Evolutionary conservation across 2,113 vertebrate species (phyloP).

Genomic region (Syrrhaptes paradoxus): DNA sequence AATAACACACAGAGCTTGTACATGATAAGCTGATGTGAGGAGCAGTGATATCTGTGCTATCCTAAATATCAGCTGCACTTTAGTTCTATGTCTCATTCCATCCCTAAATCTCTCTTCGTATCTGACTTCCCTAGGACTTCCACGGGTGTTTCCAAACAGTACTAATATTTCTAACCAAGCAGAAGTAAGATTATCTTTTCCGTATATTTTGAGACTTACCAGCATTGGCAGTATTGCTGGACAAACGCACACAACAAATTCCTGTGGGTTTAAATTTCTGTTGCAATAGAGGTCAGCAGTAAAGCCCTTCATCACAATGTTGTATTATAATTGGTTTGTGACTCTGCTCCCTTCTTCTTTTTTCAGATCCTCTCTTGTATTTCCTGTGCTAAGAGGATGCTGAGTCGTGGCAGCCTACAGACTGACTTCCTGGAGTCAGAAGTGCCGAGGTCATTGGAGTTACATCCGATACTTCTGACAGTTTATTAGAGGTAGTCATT

Average conservation of each 20-base stretch:
- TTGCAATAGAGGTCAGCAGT: neutral
- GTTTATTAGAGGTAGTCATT: neutral
- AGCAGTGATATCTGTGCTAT: neutral
- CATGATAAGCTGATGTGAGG: neutral
- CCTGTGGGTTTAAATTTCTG: neutral
- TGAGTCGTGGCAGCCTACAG: neutral
- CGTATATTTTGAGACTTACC: neutral
- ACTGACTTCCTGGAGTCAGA: neutral
- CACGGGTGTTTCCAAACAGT: neutral
- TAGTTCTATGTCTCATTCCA: neutral
- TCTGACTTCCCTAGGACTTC: neutral
- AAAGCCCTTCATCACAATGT: neutral
- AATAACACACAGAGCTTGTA: neutral
- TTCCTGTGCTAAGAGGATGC: neutral
- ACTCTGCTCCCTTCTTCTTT: neutral
- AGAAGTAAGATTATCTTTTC: neutral
- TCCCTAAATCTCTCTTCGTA: neutral
- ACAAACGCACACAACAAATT: neutral
- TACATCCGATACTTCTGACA: neutral
- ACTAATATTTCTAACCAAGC: neutral
- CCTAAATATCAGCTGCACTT: neutral
- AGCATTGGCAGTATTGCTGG: accelerated
- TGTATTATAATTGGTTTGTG: neutral
- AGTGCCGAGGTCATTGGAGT: neutral
- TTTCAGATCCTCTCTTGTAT: neutral